Evolutionary conservation across 2,797 vertebrate genomes (phyloP).

Genomic region (Cryptoblepharus egeriae): DNA sequence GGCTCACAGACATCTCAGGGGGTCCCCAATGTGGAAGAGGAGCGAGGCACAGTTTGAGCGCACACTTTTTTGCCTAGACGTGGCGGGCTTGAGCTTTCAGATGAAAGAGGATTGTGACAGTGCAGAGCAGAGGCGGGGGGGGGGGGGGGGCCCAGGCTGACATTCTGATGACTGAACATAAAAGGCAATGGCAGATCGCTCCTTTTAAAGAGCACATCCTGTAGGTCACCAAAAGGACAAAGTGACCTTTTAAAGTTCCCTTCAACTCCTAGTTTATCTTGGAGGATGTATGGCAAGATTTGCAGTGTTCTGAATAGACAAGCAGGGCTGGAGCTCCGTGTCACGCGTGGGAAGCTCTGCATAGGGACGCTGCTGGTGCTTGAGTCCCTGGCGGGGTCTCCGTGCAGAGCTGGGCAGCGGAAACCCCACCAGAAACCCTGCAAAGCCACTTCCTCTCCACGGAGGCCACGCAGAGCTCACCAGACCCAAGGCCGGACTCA

Average conservation of each 20-base stretch:
- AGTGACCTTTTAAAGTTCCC: conserved; percentile 35
- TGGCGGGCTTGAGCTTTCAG: neutral
- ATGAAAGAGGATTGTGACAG: conserved; percentile 25
- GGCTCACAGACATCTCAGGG: neutral
- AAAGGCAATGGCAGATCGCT: conserved; percentile 34
- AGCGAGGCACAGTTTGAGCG: neutral
- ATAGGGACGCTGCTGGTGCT: neutral
- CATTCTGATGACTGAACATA: conserved; percentile 51
- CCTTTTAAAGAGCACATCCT: conserved; percentile 28
- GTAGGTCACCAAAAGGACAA: conserved; percentile 29
- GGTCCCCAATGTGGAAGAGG: conserved; percentile 1
- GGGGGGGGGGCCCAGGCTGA: conserved; percentile 9
- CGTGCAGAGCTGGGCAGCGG: too few relatives aligned
- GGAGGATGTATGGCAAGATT: conserved; percentile 43
- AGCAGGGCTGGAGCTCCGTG: conserved; percentile 11
- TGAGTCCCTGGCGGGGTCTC: too few relatives aligned
- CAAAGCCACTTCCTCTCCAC: too few relatives aligned
- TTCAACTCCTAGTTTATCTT: conserved; percentile 18
- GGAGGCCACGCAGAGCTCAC: too few relatives aligned
- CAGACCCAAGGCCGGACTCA: too few relatives aligned
- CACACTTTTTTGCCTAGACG: conserved; percentile 15
- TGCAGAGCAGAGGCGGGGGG: conserved; percentile 35
- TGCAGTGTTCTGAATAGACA: conserved; percentile 14
- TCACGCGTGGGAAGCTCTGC: accelerated
- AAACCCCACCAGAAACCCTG: too few relatives aligned